These are phyloP conservation scores for Leptestheria dahalacensis DNA, from an alignment of 1,140 invertebrate species.

Conservation along the genomic window DNA sequence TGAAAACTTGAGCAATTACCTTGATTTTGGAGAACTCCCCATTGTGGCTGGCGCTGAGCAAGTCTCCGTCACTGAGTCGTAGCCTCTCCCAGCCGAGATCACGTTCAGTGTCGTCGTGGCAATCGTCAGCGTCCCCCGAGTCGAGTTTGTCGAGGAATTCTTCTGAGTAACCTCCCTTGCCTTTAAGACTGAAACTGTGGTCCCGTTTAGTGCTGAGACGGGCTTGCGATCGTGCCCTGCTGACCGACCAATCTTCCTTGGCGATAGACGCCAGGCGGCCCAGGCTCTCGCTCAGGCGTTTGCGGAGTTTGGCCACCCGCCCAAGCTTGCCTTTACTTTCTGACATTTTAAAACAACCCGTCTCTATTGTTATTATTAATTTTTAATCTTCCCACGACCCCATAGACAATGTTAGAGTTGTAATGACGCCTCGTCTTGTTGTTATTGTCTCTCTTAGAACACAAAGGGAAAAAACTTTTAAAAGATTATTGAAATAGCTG, in stretches of 20 bases:
- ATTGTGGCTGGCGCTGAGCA: conserved; percentile 3
- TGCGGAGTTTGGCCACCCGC: conserved; percentile 3
- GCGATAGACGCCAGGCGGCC: conserved; percentile 11
- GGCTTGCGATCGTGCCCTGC: background rate
- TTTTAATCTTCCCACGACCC: no score
- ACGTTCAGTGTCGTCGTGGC: background rate
- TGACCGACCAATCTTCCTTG: conserved; percentile 9
- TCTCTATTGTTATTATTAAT: no score
- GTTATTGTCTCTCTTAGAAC: no score
- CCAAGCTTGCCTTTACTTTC: conserved; percentile 10
- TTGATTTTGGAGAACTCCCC: background rate
- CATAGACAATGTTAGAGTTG: no score
- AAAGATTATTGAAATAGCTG: no score
- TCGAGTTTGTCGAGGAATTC: conserved; percentile 13
- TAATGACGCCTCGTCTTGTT: no score
- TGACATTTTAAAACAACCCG: background rate
- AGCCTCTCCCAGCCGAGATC: conserved; percentile 3
- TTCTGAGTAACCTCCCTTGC: conserved; percentile 11
- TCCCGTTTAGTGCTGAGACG: background rate
- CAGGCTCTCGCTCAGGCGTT: conserved; percentile 8
- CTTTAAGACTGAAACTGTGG: background rate
- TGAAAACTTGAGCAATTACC: background rate
- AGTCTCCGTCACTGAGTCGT: conserved; percentile 9
- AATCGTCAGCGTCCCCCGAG: background rate
- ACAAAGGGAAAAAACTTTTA: no score